A percentile compares a stretch with the other conserved stretches of the same genome.
Evolutionary conservation across 2,797 vertebrate species (phyloP).

Genomic region (Clarias laeviceps): DNA sequence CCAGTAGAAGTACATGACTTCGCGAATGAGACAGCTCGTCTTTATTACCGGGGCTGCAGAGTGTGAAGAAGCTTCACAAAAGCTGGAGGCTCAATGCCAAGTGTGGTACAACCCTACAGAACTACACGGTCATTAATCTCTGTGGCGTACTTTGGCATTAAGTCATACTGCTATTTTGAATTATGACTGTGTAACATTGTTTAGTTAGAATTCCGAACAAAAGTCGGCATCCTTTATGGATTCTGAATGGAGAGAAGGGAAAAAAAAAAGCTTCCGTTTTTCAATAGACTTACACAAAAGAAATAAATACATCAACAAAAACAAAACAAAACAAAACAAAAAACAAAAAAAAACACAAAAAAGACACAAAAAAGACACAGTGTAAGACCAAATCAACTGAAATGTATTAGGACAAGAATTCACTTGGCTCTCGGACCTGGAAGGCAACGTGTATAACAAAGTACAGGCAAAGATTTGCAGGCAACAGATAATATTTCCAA

Average conservation of each 20-base stretch:
- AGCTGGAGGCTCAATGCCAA: constrained; percentile 15
- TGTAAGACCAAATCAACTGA: not conserved
- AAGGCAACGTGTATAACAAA: not conserved
- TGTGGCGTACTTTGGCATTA: not conserved
- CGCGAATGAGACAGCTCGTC: constrained; percentile 8
- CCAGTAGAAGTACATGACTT: constrained; percentile 7
- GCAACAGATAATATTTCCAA: not conserved
- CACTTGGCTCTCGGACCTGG: not conserved
- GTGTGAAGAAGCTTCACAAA: constrained; percentile 12
- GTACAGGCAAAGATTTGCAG: not conserved
- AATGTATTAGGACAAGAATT: not conserved
- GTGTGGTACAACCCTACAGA: not conserved
- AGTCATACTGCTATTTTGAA: not conserved
- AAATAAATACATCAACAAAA: too few relatives aligned
- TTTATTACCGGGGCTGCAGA: not conserved
- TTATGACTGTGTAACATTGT: not conserved
- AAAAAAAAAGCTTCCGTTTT: not conserved
- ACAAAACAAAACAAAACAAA: not conserved
- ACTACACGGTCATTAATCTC: not conserved
- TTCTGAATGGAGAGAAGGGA: not conserved
- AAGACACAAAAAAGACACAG: not conserved
- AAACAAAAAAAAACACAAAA: not conserved
- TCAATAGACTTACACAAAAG: not conserved
- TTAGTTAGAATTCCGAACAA: not conserved
- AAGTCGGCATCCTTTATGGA: not conserved